A percentile compares a stretch with the other conserved stretches of the same genome.
Conservation (phyloP, 1,140 invertebrate genomes). For the Theocolax elegans region DNA sequence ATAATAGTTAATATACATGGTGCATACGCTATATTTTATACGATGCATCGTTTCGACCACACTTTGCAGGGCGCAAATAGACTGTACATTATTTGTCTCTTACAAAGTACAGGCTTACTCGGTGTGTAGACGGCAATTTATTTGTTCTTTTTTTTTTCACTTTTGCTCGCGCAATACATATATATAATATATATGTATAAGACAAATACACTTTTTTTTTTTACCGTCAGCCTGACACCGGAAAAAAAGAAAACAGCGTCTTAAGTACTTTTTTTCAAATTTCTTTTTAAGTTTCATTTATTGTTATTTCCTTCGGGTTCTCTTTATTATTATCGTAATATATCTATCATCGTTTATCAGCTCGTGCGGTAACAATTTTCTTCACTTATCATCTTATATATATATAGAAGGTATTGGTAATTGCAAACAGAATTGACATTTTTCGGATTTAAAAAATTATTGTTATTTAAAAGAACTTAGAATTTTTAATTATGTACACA, state of each 20-base stretch:
- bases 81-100: slow-evolving; percentile 42
- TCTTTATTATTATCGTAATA: background rate
- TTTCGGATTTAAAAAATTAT: too few relatives aligned
- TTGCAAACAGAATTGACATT: too few relatives aligned
- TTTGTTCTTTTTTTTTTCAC: too few relatives aligned
- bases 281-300: too few relatives aligned
- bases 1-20: background rate
- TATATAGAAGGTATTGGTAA: too few relatives aligned
- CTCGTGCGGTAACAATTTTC: background rate
- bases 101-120: slow-evolving; percentile 30
- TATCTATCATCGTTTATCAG: slow-evolving; percentile 4
- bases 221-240: background rate
- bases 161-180: too few relatives aligned
- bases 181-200: too few relatives aligned
- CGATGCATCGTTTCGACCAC: slow-evolving; percentile 3
- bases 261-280: background rate
- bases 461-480: too few relatives aligned
- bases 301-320: too few relatives aligned
- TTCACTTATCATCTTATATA: background rate
- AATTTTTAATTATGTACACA: too few relatives aligned
- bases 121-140: background rate
- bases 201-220: too few relatives aligned
- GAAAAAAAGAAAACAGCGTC: background rate
- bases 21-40: background rate
- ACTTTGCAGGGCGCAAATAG: slow-evolving; percentile 15